Evolutionary conservation across 2,113 vertebrate genomes (phyloP), one percentile per base, ranked within the genome.

Genomic region (Peromyscus californicus): DNA sequence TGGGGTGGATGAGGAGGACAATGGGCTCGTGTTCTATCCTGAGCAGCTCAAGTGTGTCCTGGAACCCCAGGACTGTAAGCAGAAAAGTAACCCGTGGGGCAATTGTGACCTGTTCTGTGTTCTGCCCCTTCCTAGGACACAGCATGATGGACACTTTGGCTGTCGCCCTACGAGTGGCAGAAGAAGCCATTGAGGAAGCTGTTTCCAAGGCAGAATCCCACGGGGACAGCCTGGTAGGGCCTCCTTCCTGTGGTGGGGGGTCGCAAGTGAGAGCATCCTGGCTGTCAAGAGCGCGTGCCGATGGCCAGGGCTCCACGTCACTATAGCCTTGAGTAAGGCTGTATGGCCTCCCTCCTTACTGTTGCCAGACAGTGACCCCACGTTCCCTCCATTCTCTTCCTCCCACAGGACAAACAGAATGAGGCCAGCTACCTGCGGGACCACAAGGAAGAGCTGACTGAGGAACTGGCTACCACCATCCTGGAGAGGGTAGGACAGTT

Each of bases 151-250:
- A 99, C 98, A 99, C 99, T 1, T 98, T 99, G 98, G 99, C 99
- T 88, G 99, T 99, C 10, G 99, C 99, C 88, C 98, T 99, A 67
- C 99, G 99, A 36, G 99, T 99, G 96, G 99, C 99, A 95, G 99
- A 99, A 95, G 99, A 99, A 97, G 99, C 99, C 83, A 99, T 99
- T 95, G 99, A 99, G 97, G 99, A 99, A 98, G 99, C 99, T 33
- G 99, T 99, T 96, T 98, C 98, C 89, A 99, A 99, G 97, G 99
- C 99, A 26, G 99, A 99, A 95, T 99, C 99, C 98, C 99, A 99
- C 93, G 99, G 99, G 91, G 99, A 99, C 98, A 99, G 99, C 97
- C 98, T 99, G 99, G 99, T 99, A 99, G 98, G 79, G 24, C 39
- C 12, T 26, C 33, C 51, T 36, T 21, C 29, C 45, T 33, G 54